Base-by-base conservation (phyloP, 2,888 invertebrate genomes). In the Acanthosepion lycidas region DNA sequence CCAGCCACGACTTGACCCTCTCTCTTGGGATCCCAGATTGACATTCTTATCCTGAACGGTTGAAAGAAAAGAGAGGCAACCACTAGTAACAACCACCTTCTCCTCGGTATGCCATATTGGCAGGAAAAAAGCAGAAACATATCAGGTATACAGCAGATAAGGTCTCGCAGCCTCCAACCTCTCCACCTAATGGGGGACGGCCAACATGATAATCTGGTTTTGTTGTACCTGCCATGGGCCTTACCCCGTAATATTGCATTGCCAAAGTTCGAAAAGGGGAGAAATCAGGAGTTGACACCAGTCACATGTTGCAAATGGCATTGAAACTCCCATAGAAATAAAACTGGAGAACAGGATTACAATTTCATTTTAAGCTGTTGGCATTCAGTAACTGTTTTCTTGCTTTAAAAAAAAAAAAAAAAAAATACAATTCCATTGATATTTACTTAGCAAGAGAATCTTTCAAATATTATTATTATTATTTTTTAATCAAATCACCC, bases 51-150 rank as follows among this genome's bases (percentile, higher is more conserved):
- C 78, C 78, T 78, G n/a, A 78, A 78, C 15, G 18, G n/a, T n/a
- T 78, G 78, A 4, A 78, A 78, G n/a, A 78, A 18, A 78, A n/a
- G 2, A n/a, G 9, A n/a, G n/a, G 9, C n/a, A 78, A 78, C n/a
- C n/a, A n/a, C n/a, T n/a, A 33, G n/a, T 12, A 78, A 9, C n/a
- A 78, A 78, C 78, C 78, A 78, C 78, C 78, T 78, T 78, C 78
- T 78, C 78, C n/a, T 78, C n/a, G 78, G n/a, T 78, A 78, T 78
- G 78, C 78, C n/a, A n/a, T 78, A n/a, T 78, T 78, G 78, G 78
- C 78, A 78, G 78, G n/a, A 78, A n/a, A 78, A 78, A 78, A n/a
- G n/a, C n/a, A n/a, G 78, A 12, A 78, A 78, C 78, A 78, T 78
- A 78, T 78, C 78, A 78, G 78, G 78, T 78, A 78, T 78, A 78